Evolutionary conservation across 1,140 invertebrate genomes (phyloP), one percentile per base, ranked within the genome.

Genomic region (Drosophila kepulauana): DNA sequence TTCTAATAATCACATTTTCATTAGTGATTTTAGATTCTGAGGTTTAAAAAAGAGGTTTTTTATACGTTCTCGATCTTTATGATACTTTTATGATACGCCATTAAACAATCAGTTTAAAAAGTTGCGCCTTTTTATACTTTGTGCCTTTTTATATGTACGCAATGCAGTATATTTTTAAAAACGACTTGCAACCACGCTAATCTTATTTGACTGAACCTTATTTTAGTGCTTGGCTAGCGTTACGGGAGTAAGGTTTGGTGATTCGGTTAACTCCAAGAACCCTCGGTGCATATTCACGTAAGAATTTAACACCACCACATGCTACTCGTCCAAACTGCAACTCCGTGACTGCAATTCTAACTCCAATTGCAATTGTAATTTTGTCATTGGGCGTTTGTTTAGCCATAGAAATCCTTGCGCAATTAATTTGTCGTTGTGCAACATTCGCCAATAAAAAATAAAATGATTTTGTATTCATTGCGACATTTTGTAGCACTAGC

Each of bases 251-350:
- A 38, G 49, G 56, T 57, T 51, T 30, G 0, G 49, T 57, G 35
- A 30, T 43, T 62, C 33, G 63, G 51, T 71, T n/a, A 11, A 13
- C 8, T 30, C 6, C 7, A 61, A 57, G 11, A 75, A 52, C 33
- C 43, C 56, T 61, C 48, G 20, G 48, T 70, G 43, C 15, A 64
- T 45, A 30, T 70, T 75, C 52, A 58, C 72, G 67, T 70, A 75
- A 75, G 38, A 57, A 63, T 43, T 43, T 0, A 33, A 33, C 41
- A 13, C 30, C 41, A 69, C 3, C 57, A 62, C 65, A 74, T 74
- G 71, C 71, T 62, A 56, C 59, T 45, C 52, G 58, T 52, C 45
- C 45, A 33, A 28, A 64, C 51, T 56, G 48, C 46, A 45, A 51
- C 30, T 49, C 20, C 20, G 35, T 56, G 46, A 63, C 33, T 49